A percentile compares a stretch with the other conserved stretches of the same genome.
Evolutionary conservation across 2,113 vertebrate species (phyloP).

Genomic region (Leptobrachium leishanense): DNA sequence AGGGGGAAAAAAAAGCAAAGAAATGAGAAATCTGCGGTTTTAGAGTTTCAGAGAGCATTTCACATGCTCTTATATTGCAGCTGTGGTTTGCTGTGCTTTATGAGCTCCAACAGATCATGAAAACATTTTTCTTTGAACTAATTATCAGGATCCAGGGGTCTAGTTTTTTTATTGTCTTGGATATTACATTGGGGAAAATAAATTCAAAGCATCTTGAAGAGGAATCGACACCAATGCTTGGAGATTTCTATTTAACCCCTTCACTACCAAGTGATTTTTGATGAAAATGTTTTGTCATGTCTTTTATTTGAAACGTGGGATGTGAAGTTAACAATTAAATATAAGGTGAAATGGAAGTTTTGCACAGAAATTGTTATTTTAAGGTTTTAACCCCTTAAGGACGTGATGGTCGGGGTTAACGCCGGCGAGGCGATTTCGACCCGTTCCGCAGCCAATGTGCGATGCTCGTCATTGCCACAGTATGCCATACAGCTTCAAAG

Average conservation of each 20-base stretch:
- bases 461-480: no score
- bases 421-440: no score
- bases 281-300: no score
- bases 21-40: conserved; percentile 26
- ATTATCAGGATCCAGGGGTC: background rate
- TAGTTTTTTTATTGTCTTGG: background rate
- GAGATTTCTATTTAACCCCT: background rate
- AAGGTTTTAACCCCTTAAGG: no score
- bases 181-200: conserved; percentile 16
- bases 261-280: no score
- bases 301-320: no score
- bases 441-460: no score
- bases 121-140: conserved; percentile 25
- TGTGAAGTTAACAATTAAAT: no score
- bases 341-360: no score
- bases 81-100: conserved; percentile 18
- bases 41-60: conserved; percentile 10
- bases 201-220: conserved; percentile 3
- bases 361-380: no score
- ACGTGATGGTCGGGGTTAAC: no score
- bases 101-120: conserved; percentile 17
- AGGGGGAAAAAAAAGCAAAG: conserved; percentile 1
- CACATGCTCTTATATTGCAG: conserved; percentile 1
- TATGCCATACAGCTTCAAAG: no score
- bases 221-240: background rate